Evolutionary conservation across 2,797 vertebrate species (phyloP), one percentile per base, ranked within the genome.

Genomic region (Anniella stebbinsi): DNA sequence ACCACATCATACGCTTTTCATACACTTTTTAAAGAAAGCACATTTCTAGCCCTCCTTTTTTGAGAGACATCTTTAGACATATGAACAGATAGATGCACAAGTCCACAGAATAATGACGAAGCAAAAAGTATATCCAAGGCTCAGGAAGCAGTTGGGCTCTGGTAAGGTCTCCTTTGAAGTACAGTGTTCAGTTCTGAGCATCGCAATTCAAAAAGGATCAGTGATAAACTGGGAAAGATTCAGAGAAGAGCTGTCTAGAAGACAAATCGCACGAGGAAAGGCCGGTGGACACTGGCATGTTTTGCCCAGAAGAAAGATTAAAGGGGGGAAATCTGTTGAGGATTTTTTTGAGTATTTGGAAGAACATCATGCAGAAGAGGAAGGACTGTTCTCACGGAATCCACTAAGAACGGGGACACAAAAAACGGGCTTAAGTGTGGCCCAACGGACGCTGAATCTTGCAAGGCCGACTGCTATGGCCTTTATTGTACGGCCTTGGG

Each of bases 191-290:
- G 78, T 87, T 90, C 85, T 87, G 78, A 82, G 78, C 78, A 80
- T 77, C 13, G 54, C 36, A 51, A 57, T 75, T 76, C 80, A 84
- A 81, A 81, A 87, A 83, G 72, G 60, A 87, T 77, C 36, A 63
- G 72, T 67, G 80, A 76, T 69, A 80, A 77, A 90, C 51, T 48
- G 36, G 45, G 87, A 77, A 73, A 70, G 80, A 57, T 76, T 90
- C 89, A 87, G 80, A 87, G 69, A 83, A 87, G 80, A 83, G 85
- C 72, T 38, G 89, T 90, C 70, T 90, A 83, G 85, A 83, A 83
- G 86, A 83, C 76, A 87, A 87, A 80, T 48, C 51, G 38, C 76
- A 30, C 7, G 77, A 90, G 67, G 84, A 80, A 81, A 45, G 80
- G 78, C 80, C 38, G 80, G 72, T 87, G 72, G 80, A 83, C 60